phyloP scores from a whole-genome alignment of 2,797 vertebrate genomes.

The Heteromormyrus szaboi region DNA sequence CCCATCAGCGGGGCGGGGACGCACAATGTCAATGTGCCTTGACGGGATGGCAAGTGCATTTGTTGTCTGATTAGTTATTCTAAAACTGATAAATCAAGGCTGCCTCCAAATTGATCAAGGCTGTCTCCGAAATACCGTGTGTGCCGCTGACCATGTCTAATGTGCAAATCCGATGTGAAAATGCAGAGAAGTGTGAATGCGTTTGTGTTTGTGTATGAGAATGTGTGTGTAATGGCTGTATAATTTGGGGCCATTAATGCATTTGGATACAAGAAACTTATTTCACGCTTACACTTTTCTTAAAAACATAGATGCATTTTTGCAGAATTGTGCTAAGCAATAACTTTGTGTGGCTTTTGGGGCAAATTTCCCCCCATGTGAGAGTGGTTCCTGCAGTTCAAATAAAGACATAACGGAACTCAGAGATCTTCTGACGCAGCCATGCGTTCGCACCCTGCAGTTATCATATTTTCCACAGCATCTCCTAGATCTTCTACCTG shows the following conservation, averaged over 20 bases:
- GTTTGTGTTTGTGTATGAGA: background rate
- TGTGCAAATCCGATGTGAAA: background rate
- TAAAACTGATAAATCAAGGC: background rate
- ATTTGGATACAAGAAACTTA: background rate
- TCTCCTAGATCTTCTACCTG: background rate
- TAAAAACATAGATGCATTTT: background rate
- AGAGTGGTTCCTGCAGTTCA: conserved; percentile 7
- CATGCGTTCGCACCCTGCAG: background rate
- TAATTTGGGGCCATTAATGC: background rate
- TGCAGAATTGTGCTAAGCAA: background rate
- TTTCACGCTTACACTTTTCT: background rate
- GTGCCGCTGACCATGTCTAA: background rate
- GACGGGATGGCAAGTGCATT: background rate
- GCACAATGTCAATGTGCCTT: background rate
- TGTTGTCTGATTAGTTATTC: background rate
- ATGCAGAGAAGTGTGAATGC: background rate
- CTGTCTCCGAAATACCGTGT: background rate
- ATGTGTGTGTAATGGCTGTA: background rate
- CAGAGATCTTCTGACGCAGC: background rate
- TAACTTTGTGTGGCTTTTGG: background rate
- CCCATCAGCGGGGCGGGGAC: background rate
- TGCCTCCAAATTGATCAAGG: background rate
- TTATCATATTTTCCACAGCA: background rate
- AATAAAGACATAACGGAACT: background rate
- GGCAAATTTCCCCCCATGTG: background rate